These are phyloP conservation scores for Muscicapa comitata DNA, from an alignment of 2,797 vertebrate genomes.

Conservation along the genomic window DNA sequence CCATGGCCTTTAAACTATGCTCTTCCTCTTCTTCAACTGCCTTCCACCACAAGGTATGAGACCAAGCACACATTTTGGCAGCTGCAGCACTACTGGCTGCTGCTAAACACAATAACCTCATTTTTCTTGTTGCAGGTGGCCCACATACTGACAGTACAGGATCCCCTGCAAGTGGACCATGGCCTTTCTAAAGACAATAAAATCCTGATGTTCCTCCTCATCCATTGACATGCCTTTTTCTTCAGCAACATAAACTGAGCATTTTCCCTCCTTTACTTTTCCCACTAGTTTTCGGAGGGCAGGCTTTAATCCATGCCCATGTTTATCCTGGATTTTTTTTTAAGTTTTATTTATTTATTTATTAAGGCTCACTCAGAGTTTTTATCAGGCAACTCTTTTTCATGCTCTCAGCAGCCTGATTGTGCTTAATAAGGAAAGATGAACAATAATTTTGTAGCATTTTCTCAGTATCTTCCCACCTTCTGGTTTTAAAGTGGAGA, in stretches of 20 bases:
- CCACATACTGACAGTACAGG: background rate
- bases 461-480: background rate
- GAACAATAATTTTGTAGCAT: background rate
- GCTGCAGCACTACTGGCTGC: background rate
- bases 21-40: background rate
- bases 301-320: background rate
- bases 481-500: background rate
- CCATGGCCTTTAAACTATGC: background rate
- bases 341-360: background rate
- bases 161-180: background rate
- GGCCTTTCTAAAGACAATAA: background rate
- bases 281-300: background rate
- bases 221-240: background rate
- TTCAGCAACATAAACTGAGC: background rate
- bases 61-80: background rate
- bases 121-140: conserved; percentile 34
- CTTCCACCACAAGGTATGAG: background rate
- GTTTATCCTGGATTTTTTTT: background rate
- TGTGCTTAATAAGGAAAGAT: background rate
- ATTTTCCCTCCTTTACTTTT: background rate
- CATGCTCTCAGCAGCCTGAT: background rate
- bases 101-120: background rate
- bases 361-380: background rate
- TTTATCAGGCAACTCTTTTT: background rate
- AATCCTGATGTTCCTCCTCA: background rate